These are phyloP conservation scores for Meriones psammophilus DNA, from an alignment of 2,797 vertebrate species.

Conservation along the genomic window DNA sequence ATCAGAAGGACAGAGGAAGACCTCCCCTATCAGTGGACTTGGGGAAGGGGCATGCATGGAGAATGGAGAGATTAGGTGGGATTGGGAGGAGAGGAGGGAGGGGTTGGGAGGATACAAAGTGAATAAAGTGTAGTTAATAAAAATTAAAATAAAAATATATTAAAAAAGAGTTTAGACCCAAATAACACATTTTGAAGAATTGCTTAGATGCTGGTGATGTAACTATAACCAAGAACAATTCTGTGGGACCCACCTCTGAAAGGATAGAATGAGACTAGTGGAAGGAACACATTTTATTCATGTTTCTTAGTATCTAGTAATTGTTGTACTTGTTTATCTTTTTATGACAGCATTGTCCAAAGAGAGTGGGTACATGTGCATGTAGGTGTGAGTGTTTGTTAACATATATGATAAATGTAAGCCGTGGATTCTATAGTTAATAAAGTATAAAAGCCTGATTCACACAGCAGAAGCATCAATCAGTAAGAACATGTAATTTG, in stretches of 20 bases:
- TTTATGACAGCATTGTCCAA: not conserved
- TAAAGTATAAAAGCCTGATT: not conserved
- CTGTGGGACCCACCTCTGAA: not conserved
- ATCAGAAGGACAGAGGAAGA: too few relatives aligned
- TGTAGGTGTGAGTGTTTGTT: not conserved
- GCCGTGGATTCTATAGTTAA: not conserved
- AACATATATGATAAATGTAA: not conserved
- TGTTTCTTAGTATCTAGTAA: slow-evolving; percentile 3
- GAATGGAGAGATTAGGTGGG: too few relatives aligned
- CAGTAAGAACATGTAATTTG: not conserved
- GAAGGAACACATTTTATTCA: not conserved
- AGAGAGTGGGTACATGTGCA: not conserved
- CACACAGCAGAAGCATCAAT: not conserved
- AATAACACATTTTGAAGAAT: not conserved
- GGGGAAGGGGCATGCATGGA: too few relatives aligned
- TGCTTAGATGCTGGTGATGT: not conserved
- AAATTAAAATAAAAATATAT: too few relatives aligned
- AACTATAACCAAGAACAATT: not conserved
- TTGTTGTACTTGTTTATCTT: not conserved
- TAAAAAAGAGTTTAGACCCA: not conserved
- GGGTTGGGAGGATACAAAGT: too few relatives aligned
- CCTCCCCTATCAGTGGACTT: too few relatives aligned
- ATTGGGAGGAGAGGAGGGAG: too few relatives aligned
- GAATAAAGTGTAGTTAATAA: too few relatives aligned
- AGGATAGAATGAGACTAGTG: not conserved